These are phyloP conservation scores for Dendronephthya gigantea DNA, from an alignment of 64 coral and sea anemone species.

Conservation along the genomic window DNA sequence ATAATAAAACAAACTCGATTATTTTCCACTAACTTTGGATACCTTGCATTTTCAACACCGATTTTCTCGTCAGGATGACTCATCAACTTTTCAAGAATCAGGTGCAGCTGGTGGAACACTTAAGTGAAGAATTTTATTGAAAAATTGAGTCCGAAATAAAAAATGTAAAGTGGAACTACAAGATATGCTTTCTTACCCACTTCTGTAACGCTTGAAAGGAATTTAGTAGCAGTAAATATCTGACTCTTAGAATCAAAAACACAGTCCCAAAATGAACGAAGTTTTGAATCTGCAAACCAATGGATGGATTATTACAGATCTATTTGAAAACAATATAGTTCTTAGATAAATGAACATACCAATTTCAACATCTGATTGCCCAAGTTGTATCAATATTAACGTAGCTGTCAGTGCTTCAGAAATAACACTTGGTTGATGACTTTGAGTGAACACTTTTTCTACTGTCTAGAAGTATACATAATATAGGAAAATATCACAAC, in stretches of 20 bases:
- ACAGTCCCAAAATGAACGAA: slow-evolving; percentile 62
- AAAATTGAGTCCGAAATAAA: not conserved
- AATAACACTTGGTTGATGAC: not conserved
- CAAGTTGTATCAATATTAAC: not conserved
- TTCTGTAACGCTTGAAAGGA: slow-evolving; percentile 44
- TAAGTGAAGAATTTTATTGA: not conserved
- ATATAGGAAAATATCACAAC: too few species aligned
- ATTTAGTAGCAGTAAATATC: slow-evolving; percentile 80
- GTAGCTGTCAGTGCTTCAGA: not conserved
- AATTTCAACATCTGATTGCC: not conserved
- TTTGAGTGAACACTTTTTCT: not conserved
- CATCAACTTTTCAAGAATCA: slow-evolving; percentile 32
- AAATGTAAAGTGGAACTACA: too few species aligned
- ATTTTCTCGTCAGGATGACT: slow-evolving; percentile 20
- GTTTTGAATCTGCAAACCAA: slow-evolving; percentile 62
- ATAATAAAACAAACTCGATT: not conserved
- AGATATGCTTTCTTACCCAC: slow-evolving; percentile 39
- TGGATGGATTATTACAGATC: not conserved
- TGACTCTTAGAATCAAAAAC: slow-evolving; percentile 78
- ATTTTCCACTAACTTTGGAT: not conserved
- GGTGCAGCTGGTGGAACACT: slow-evolving; percentile 37
- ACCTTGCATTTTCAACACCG: slow-evolving; percentile 17
- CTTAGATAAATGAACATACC: not conserved
- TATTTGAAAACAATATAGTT: not conserved
- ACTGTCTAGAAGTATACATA: not conserved